These are phyloP conservation scores for Caenorhabditis doughertyi DNA, from an alignment of 2,888 invertebrate genomes.

Conservation along the genomic window DNA sequence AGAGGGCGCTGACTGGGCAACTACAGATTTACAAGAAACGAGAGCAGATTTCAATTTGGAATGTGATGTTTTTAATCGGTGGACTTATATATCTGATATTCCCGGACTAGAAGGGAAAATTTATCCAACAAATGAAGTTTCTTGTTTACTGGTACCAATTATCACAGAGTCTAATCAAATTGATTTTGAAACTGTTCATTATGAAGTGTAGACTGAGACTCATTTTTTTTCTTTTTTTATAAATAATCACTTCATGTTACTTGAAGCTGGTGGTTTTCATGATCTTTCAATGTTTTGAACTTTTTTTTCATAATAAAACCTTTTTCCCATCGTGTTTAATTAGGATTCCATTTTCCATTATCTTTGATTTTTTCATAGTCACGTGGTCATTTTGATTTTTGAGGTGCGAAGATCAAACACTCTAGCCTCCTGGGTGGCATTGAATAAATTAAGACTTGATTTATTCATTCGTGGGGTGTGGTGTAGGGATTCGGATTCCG, in stretches of 20 bases:
- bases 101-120: slow-evolving; percentile 57
- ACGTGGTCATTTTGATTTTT: slow-evolving; percentile 41
- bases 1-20: slow-evolving; percentile 61
- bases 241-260: slow-evolving; percentile 25
- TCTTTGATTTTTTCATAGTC: slow-evolving; percentile 25
- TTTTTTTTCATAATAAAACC: slow-evolving; percentile 2
- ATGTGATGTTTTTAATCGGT: slow-evolving; percentile 54
- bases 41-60: slow-evolving; percentile 43
- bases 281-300: slow-evolving; percentile 12
- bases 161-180: slow-evolving; percentile 25
- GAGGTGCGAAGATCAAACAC: slow-evolving; percentile 39
- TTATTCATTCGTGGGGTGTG: no score
- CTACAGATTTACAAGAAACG: slow-evolving; percentile 49
- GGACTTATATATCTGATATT: slow-evolving; percentile 65
- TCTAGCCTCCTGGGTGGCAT: not conserved
- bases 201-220: not conserved
- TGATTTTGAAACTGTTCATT: slow-evolving; percentile 23
- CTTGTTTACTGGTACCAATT: slow-evolving; percentile 60
- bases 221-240: not conserved
- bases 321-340: not conserved
- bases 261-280: slow-evolving; percentile 1
- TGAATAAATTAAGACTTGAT: slow-evolving; percentile 50
- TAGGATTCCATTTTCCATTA: not conserved
- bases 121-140: slow-evolving; percentile 61
- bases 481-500: slow-evolving; percentile 45